Percentiles rank a stretch among this genome's conserved stretches.
phyloP scores from a whole-genome alignment of 92 coral and sea anemone genomes.

The Montipora capitata region DNA sequence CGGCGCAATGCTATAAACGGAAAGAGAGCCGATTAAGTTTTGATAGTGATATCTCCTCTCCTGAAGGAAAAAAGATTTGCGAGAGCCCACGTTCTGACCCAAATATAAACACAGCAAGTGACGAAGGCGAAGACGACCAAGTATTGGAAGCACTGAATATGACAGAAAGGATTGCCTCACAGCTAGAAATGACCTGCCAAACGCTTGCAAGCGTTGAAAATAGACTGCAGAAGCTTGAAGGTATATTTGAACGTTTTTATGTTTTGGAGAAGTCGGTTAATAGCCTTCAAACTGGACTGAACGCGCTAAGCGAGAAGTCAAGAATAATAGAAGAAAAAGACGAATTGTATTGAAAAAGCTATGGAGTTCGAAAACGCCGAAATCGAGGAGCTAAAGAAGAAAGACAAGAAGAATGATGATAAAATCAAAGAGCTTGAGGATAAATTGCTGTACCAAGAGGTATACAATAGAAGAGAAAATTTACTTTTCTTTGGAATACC shows the following conservation, averaged over 20 bases:
- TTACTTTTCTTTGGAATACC: conserved; percentile 18
- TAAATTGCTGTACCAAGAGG: conserved; percentile 21
- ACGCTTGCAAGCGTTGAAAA: conserved; percentile 14
- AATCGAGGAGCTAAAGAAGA: not conserved
- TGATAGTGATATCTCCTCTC: not conserved
- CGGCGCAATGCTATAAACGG: conserved; percentile 19
- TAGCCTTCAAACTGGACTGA: conserved; percentile 9
- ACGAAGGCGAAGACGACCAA: not conserved
- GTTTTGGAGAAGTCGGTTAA: not conserved
- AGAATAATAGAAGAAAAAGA: not conserved
- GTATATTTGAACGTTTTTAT: conserved; percentile 21
- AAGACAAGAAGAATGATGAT: conserved; percentile 13
- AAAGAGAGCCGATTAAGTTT: not conserved
- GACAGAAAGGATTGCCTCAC: conserved; percentile 26
- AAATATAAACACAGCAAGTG: conserved; percentile 18
- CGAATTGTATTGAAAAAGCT: not conserved
- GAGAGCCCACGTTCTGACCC: conserved; percentile 8
- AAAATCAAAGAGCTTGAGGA: conserved; percentile 28
- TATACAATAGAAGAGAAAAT: conserved; percentile 20
- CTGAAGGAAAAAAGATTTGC: conserved; percentile 23
- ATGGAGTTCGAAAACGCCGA: conserved; percentile 6
- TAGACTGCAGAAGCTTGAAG: conserved; percentile 9
- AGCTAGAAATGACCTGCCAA: conserved; percentile 1
- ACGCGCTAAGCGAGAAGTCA: not conserved
- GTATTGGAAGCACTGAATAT: conserved; percentile 18